Evolutionary conservation across 2,888 invertebrate species (phyloP), one percentile per base, ranked within the genome.

Genomic region (Tenthredo livida): DNA sequence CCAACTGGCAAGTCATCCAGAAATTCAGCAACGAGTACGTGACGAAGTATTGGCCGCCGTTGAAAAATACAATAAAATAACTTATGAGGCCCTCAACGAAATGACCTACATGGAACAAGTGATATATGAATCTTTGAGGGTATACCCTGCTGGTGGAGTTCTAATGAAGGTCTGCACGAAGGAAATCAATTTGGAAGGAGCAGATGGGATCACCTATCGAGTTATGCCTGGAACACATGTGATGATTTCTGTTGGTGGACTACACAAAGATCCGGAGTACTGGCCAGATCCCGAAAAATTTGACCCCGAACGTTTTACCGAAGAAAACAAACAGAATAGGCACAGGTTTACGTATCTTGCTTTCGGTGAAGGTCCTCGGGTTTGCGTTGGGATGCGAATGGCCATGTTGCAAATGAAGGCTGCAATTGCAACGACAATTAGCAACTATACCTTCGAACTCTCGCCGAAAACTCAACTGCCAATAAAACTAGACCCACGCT

Each of bases 81-180:
- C 93, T 7, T 95, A 94, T 85, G 94, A 95, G 9, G 89, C 92
- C 1, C 72, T 95, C 2, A 92, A 93, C 65, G 93, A 94, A 43
- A 94, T 95, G 94, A 91, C 92, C 15, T 95, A 95, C 87, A 88
- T 95, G 87, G 94, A 95, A 82, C 94, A 93, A 91, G 94, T 94
- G 0, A 88, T 95, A 0, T 87, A 54, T 25, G 92, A 92, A 61
- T 88, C 91, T 0, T 88, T 90, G 84, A 89, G 92, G 75, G 0
- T 85, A 0, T 0, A 82, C 29, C 84, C 89, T 0, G 85, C 85
- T 0, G 0, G 88, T 0, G 85, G 85, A n/a, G 40, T 80, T 0
- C 0, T 90, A 2, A 15, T 15, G 0, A 92, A 91, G 72, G 0
- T 78, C 0, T 91, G 91, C 80, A 91, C 89, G 0, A 67, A 88